Percentiles rank a stretch among this genome's conserved stretches.
Conservation (phyloP, 2,113 vertebrate species). For the Ellobius talpinus region DNA sequence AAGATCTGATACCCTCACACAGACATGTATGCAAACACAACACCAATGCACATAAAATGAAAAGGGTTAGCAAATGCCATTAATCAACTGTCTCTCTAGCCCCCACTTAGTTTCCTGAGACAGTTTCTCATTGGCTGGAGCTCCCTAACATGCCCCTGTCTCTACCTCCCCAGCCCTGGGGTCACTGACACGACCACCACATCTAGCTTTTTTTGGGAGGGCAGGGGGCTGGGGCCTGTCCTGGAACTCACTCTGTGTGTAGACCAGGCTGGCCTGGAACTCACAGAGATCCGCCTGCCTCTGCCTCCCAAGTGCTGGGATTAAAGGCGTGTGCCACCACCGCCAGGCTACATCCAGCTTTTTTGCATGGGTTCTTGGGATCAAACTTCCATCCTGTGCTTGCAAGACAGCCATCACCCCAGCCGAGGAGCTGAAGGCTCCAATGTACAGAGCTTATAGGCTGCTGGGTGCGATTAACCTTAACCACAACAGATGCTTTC, state of each 20-base stretch:
- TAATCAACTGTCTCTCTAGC: neutral
- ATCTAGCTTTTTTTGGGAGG: too few relatives aligned
- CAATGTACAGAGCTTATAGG: neutral
- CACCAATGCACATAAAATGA: neutral
- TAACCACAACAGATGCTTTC: too few relatives aligned
- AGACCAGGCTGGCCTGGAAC: too few relatives aligned
- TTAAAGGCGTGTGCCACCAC: too few relatives aligned
- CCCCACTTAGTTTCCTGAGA: neutral
- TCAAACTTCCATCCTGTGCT: neutral
- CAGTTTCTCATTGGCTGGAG: neutral
- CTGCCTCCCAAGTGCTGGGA: neutral
- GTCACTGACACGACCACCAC: too few relatives aligned
- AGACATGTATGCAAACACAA: neutral
- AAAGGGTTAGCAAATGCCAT: neutral
- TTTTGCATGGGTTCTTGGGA: neutral
- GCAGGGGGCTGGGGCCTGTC: too few relatives aligned
- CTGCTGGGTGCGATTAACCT: neutral
- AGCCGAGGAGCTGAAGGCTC: neutral
- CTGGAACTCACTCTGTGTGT: too few relatives aligned
- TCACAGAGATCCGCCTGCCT: too few relatives aligned
- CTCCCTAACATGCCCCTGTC: too few relatives aligned
- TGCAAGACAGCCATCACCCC: neutral
- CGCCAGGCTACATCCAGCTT: neutral
- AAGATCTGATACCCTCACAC: neutral
- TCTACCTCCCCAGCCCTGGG: too few relatives aligned